These are phyloP conservation scores for Linhomoeus sp. DNA, from an alignment of 2,888 invertebrate species.

Conservation along the genomic window DNA sequence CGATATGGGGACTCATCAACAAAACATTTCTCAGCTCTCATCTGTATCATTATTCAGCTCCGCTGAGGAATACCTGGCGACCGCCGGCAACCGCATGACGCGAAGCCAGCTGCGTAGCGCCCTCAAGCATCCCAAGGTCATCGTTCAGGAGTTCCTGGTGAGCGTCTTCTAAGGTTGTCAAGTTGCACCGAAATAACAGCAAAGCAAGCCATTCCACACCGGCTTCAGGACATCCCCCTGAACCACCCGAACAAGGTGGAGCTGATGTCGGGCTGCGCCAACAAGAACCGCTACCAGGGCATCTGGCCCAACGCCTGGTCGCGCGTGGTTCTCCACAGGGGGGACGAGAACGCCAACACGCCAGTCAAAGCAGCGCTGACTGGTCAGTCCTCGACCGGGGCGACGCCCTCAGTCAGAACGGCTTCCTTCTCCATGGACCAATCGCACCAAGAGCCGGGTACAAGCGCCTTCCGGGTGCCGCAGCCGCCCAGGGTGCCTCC, in stretches of 20 bases:
- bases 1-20: background rate
- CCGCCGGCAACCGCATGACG: slow-evolving; percentile 39
- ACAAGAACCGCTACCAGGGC: slow-evolving; percentile 69
- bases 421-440: background rate
- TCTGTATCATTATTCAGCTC: slow-evolving; percentile 27
- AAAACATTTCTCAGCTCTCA: background rate
- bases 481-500: background rate
- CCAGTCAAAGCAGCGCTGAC: no score
- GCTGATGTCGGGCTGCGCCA: slow-evolving; percentile 64
- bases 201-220: background rate
- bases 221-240: slow-evolving; percentile 51
- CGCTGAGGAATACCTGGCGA: slow-evolving; percentile 38
- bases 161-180: no score
- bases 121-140: slow-evolving; percentile 33
- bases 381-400: background rate
- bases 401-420: background rate
- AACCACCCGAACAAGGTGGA: slow-evolving; percentile 67
- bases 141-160: slow-evolving; percentile 72
- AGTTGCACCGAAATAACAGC: background rate
- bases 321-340: slow-evolving; percentile 1
- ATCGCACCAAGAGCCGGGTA: background rate
- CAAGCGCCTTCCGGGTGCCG: background rate
- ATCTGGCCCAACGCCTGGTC: slow-evolving; percentile 49
- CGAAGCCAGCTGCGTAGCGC: slow-evolving; percentile 36
- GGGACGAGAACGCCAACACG: background rate